phyloP scores from a whole-genome alignment of 2,113 vertebrate species.

The Nothoprocta pentlandii region DNA sequence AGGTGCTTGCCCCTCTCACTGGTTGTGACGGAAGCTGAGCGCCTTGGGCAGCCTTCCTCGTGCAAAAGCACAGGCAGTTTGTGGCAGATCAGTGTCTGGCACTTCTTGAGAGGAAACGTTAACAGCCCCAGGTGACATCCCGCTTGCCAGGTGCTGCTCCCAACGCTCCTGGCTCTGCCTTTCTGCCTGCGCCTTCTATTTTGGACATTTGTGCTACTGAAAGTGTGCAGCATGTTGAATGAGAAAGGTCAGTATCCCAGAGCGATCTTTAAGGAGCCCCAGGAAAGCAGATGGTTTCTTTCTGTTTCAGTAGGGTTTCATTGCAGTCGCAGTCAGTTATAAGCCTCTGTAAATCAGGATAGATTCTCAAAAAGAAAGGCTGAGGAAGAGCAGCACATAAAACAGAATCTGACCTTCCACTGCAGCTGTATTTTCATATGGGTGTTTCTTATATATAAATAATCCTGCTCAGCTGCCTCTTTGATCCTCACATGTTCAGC shows the following conservation, averaged over 20 bases:
- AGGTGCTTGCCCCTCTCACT: accelerated
- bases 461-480: background rate
- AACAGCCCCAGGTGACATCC: background rate
- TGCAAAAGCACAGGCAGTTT: background rate
- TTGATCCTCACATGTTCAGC: background rate
- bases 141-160: background rate
- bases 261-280: background rate
- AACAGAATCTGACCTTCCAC: background rate
- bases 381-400: background rate
- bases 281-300: background rate
- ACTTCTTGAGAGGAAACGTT: accelerated
- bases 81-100: background rate
- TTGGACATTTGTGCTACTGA: background rate
- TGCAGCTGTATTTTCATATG: background rate
- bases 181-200: background rate
- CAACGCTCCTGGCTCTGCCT: background rate
- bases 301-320: background rate
- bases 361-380: background rate
- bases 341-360: too few relatives aligned
- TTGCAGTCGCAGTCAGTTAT: background rate
- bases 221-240: accelerated
- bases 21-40: accelerated
- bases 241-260: background rate
- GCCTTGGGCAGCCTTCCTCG: background rate
- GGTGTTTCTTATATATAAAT: background rate